Evolutionary conservation across 2,888 invertebrate genomes (phyloP), one percentile per base, ranked within the genome.

Genomic region (Andrena trimmerana): DNA sequence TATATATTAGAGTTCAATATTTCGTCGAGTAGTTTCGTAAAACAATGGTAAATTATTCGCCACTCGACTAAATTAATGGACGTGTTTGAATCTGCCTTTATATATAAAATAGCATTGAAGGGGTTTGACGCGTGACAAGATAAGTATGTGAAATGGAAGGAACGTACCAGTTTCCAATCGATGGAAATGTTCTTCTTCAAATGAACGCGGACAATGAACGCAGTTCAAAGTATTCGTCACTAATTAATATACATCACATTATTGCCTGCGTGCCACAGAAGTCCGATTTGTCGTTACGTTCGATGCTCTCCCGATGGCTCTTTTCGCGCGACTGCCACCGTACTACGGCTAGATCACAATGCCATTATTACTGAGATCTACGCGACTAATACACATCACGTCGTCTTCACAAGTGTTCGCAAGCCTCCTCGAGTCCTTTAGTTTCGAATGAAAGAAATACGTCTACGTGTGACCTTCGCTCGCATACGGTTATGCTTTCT

Each of bases 181-280:
- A 36, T 13, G 27, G 24, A 24, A 20, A 36, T 48, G 48, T 20
- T 57, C 42, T 33, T 36, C 52, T 42, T 68, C 67, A 10, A 50
- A 16, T n/a, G n/a, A n/a, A n/a, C n/a, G n/a, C 29, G 10, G 3
- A 20, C 48, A 50, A 27, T 50, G 62, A 59, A 70, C 31, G 5
- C 31, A 31, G 24, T 60, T 60, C 31, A 48, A 20, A 59, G 31
- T 74, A 81, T 69, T 74, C 67, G 57, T 16, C 42, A 74, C 70
- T 8, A 52, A 68, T 82, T 71, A 71, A 70, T 68, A 60, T 63
- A 63, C 52, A 69, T 81, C n/a, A 71, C 29, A 78, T 70, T 63
- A 74, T 71, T 68, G 74, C 36, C 57, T 70, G 70, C 13, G 24
- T 52, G 10, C 10, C 48, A 50, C 13, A 13, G 2, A 59, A 33